A percentile compares a stretch with the other conserved stretches of the same genome.
These are phyloP conservation scores for Andricus grossulariae DNA, from an alignment of 1,140 invertebrate genomes.

Conservation along the genomic window DNA sequence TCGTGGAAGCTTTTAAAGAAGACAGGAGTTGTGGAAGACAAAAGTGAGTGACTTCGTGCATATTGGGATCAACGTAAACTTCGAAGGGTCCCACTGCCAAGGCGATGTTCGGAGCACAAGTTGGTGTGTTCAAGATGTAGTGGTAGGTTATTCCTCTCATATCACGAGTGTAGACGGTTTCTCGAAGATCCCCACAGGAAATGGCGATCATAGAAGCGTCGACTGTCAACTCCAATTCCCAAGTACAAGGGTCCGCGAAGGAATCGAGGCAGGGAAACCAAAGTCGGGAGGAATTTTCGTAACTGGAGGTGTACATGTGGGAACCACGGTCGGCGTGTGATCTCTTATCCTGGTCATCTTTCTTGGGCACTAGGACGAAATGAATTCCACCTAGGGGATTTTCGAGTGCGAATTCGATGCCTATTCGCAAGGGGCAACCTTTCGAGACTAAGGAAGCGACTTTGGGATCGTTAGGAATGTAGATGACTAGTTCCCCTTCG, in stretches of 20 bases:
- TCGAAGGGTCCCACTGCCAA: constrained; percentile 98
- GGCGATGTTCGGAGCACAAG: constrained; percentile 96
- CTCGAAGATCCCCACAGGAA: constrained; percentile 94
- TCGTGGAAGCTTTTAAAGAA: constrained; percentile 91
- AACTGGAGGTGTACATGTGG: constrained; percentile 96
- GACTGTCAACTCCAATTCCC: constrained; percentile 98
- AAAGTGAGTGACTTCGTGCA: constrained; percentile 99
- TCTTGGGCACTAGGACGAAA: constrained; percentile 93
- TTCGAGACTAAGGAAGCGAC: constrained; percentile 88
- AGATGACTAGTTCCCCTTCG: constrained; percentile 92
- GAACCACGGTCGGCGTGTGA: constrained; percentile 82
- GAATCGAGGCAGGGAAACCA: constrained; percentile 99
- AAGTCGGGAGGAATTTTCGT: constrained; percentile 92
- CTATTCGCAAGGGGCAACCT: constrained; percentile 87
- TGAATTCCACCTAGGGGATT: constrained; percentile 95
- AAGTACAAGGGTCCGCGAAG: constrained; percentile 97
- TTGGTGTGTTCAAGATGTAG: constrained; percentile 92
- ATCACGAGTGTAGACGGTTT: constrained; percentile 94
- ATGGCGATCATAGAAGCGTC: constrained; percentile 95
- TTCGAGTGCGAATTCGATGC: constrained; percentile 96
- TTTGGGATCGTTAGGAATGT: constrained; percentile 84
- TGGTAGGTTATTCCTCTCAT: constrained; percentile 95
- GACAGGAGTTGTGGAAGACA: constrained; percentile 93
- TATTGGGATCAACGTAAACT: constrained; percentile 96
- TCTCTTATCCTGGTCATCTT: constrained; percentile 80